Conservation (phyloP, 2,888 invertebrate species). For the Ormyrus pomaceus region DNA sequence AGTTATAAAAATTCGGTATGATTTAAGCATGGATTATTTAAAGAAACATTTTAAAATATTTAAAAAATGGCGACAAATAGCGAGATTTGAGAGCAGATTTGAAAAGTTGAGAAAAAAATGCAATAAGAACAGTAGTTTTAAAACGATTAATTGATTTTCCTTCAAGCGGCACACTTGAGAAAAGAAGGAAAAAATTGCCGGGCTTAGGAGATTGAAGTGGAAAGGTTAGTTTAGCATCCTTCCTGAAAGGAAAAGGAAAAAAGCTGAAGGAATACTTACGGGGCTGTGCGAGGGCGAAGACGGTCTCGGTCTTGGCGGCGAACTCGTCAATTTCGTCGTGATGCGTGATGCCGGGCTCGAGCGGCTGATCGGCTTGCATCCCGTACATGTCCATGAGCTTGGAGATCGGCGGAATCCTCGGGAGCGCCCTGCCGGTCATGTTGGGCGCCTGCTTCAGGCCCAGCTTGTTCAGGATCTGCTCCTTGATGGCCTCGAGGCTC, state of each 20-base stretch:
- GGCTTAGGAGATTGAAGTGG: no score
- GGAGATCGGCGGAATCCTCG: slow-evolving; percentile 77
- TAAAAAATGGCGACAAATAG: no score
- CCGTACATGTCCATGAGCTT: slow-evolving; percentile 76
- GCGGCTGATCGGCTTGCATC: slow-evolving; percentile 75
- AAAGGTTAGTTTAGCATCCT: no score
- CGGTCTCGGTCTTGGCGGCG: slow-evolving; percentile 76
- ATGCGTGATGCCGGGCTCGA: slow-evolving; percentile 74
- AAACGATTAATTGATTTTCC: no score
- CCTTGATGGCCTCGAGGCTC: slow-evolving; percentile 79
- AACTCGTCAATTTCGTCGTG: slow-evolving; percentile 76
- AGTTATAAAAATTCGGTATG: no score
- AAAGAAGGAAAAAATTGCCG: not conserved
- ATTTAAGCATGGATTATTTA: no score
- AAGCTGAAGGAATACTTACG: slow-evolving; percentile 69
- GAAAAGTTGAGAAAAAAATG: no score
- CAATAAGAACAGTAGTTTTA: no score
- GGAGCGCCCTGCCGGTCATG: slow-evolving; percentile 79
- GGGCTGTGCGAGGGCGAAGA: slow-evolving; percentile 76
- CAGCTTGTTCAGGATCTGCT: slow-evolving; percentile 79
- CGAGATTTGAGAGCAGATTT: no score
- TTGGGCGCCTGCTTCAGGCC: slow-evolving; percentile 79
- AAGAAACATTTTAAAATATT: no score
- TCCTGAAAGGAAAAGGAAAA: no score
- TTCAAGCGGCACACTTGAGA: not conserved